These are phyloP conservation scores for Pseudochirops cupreus DNA, from an alignment of 2,797 vertebrate species.

Conservation along the genomic window DNA sequence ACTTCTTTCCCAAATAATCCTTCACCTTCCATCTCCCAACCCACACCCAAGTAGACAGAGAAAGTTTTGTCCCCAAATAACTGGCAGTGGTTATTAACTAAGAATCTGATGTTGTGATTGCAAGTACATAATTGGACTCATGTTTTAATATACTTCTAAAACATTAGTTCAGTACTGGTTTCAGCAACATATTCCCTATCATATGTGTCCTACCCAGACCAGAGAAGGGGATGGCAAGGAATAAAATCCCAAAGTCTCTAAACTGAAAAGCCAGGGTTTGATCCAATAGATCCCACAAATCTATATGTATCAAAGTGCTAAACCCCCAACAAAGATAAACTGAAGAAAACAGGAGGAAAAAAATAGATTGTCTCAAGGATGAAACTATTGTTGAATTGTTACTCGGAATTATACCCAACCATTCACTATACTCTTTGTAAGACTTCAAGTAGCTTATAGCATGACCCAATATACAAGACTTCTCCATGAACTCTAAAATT, in stretches of 20 bases:
- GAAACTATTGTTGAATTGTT: not conserved
- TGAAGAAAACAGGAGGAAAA: not conserved
- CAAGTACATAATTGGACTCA: not conserved
- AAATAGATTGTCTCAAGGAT: not conserved
- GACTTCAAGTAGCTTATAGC: no score
- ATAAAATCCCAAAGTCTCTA: not conserved
- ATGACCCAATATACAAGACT: no score
- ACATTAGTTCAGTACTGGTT: not conserved
- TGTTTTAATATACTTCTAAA: not conserved
- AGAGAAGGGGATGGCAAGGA: not conserved
- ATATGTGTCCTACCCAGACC: not conserved
- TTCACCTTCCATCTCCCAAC: not conserved
- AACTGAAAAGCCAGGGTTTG: not conserved
- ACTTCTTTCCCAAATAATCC: not conserved
- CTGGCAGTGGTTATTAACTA: not conserved
- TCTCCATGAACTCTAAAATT: no score
- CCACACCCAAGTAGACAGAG: not conserved
- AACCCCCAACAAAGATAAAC: not conserved
- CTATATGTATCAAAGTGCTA: not conserved
- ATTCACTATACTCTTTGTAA: no score
- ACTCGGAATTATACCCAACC: no score
- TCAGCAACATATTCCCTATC: not conserved
- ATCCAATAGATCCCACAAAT: not conserved
- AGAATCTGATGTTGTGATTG: not conserved
- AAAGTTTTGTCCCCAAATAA: not conserved